These are phyloP conservation scores for Cydia amplana DNA, from an alignment of 1,140 invertebrate genomes.

Conservation along the genomic window DNA sequence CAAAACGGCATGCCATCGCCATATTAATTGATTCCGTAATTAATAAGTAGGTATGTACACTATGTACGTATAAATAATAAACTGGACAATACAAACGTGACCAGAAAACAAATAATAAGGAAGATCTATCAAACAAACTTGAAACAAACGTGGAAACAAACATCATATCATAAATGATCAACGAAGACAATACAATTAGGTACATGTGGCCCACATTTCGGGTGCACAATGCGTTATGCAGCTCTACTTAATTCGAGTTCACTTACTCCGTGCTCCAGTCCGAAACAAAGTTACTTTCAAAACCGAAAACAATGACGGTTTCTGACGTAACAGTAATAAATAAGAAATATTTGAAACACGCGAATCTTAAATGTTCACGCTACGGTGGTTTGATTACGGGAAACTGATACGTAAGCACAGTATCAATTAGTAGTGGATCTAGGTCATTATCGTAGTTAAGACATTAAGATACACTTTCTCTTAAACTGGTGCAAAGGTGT, in stretches of 20 bases:
- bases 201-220: conserved; percentile 17
- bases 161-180: background rate
- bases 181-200: conserved; percentile 8
- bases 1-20: too few species aligned
- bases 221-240: conserved; percentile 24
- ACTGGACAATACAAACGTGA: background rate
- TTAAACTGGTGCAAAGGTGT: background rate
- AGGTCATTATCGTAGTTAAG: conserved; percentile 13
- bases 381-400: conserved; percentile 19
- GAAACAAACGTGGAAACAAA: background rate
- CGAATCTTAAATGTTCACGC: conserved; percentile 18
- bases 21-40: background rate
- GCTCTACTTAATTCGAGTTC: conserved; percentile 24
- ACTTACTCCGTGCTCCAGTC: conserved; percentile 24
- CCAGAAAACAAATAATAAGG: background rate
- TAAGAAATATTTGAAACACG: conserved; percentile 32
- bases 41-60: too few species aligned
- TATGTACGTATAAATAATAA: too few species aligned
- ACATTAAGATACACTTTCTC: conserved; percentile 23
- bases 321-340: conserved; percentile 21
- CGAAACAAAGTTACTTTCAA: conserved; percentile 29
- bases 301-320: conserved; percentile 23
- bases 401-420: conserved; percentile 12
- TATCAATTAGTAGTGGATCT: conserved; percentile 23
- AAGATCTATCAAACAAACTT: background rate